These are phyloP conservation scores for Mythimna vitellina DNA, from an alignment of 2,888 invertebrate species.

Conservation along the genomic window DNA sequence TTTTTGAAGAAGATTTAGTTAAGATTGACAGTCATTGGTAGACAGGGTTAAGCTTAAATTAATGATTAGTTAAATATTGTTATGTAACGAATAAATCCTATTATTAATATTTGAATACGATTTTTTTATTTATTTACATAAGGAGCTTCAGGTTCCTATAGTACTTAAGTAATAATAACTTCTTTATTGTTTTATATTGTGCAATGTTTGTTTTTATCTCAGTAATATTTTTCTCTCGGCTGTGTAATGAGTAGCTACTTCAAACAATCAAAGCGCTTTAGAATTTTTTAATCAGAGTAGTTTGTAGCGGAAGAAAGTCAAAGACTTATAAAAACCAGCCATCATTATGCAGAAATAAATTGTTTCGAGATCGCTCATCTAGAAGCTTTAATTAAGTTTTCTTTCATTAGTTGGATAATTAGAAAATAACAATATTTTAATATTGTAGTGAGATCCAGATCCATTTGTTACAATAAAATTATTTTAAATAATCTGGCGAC, in stretches of 20 bases:
- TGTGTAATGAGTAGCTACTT: slow-evolving; percentile 4
- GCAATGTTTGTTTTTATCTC: slow-evolving; percentile 23
- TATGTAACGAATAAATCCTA: neutral
- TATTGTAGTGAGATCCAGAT: neutral
- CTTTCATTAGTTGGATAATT: neutral
- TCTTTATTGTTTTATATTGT: neutral
- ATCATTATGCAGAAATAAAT: neutral
- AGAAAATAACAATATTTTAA: neutral
- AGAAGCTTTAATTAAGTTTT: neutral
- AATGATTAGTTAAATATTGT: too few relatives aligned
- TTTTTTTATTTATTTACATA: neutral
- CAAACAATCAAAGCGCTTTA: slow-evolving; percentile 11
- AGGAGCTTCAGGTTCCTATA: neutral
- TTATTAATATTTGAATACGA: neutral
- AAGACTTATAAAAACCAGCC: neutral
- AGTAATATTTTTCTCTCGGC: neutral
- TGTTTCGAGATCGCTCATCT: neutral
- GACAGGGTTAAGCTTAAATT: too few relatives aligned
- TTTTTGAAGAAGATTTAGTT: too few relatives aligned
- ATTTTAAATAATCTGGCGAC: neutral
- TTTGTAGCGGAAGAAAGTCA: slow-evolving; percentile 6
- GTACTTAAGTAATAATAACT: neutral
- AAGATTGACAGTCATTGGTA: too few relatives aligned
- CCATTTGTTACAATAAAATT: neutral
- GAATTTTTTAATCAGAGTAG: slow-evolving; percentile 3